These are phyloP conservation scores for Macrotus californicus DNA, from an alignment of 2,113 vertebrate species.

Conservation along the genomic window DNA sequence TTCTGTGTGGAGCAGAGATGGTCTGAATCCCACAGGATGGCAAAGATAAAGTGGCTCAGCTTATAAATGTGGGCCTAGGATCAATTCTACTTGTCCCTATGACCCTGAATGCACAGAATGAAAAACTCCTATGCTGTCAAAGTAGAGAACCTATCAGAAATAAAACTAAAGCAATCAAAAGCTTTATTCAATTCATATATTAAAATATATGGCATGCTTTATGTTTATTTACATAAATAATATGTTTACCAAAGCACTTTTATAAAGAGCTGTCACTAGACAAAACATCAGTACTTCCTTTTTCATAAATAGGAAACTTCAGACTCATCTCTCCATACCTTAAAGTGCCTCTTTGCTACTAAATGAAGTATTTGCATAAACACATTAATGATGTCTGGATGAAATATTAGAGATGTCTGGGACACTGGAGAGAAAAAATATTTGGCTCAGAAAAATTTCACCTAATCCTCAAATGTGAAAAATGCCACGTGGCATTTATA, in stretches of 20 bases:
- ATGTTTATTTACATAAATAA: neutral
- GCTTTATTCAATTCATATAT: neutral
- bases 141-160: neutral
- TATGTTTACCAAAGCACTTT: neutral
- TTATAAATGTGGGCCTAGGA: neutral
- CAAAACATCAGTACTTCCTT: neutral
- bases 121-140: neutral
- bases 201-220: neutral
- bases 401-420: neutral
- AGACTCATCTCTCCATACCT: neutral
- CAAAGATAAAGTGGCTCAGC: conserved; percentile 32
- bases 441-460: neutral
- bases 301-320: neutral
- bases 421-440: neutral
- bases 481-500: neutral
- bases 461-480: neutral
- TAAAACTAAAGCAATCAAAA: neutral
- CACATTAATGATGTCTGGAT: neutral
- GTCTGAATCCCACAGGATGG: conserved; percentile 3
- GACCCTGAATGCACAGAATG: neutral
- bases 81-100: neutral
- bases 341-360: neutral
- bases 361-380: neutral
- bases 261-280: neutral
- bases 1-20: neutral